Conservation (phyloP, 2,888 invertebrate genomes). For the Caenorhabditis virilis region DNA sequence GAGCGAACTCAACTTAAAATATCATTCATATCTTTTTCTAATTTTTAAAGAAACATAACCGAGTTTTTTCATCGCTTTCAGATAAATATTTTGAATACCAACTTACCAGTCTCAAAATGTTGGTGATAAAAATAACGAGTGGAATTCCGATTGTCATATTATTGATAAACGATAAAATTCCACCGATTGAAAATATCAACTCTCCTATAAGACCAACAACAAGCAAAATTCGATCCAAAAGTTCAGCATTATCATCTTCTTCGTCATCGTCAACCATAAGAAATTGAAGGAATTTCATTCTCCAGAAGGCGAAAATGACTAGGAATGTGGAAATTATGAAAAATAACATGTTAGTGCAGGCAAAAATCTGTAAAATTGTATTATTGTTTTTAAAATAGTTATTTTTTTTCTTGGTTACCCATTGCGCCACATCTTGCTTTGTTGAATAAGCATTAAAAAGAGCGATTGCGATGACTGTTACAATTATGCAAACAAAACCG, state of each 20-base stretch:
- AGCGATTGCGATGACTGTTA: slow-evolving; percentile 46
- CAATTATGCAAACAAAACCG: slow-evolving; percentile 48
- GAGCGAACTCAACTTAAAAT: too few relatives aligned
- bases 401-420: slow-evolving; percentile 28
- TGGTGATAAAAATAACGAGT: slow-evolving; percentile 44
- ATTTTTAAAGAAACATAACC: too few relatives aligned
- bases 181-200: slow-evolving; percentile 49
- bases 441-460: slow-evolving; percentile 53
- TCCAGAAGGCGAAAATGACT: slow-evolving; percentile 46
- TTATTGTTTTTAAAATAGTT: slow-evolving; percentile 1
- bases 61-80: too few relatives aligned
- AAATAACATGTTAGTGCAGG: slow-evolving; percentile 50
- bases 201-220: slow-evolving; percentile 56
- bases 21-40: too few relatives aligned
- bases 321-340: slow-evolving; percentile 46
- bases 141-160: slow-evolving; percentile 38
- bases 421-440: slow-evolving; percentile 43
- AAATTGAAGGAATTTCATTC: slow-evolving; percentile 50
- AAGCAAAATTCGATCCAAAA: slow-evolving; percentile 51
- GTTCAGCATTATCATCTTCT: slow-evolving; percentile 54
- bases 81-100: too few relatives aligned
- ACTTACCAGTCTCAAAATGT: slow-evolving; percentile 41
- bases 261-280: slow-evolving; percentile 43
- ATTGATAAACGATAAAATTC: slow-evolving; percentile 51
- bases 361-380: slow-evolving; percentile 43